Conservation (phyloP, 2,113 vertebrate genomes). For the Dolichotis patagonum region DNA sequence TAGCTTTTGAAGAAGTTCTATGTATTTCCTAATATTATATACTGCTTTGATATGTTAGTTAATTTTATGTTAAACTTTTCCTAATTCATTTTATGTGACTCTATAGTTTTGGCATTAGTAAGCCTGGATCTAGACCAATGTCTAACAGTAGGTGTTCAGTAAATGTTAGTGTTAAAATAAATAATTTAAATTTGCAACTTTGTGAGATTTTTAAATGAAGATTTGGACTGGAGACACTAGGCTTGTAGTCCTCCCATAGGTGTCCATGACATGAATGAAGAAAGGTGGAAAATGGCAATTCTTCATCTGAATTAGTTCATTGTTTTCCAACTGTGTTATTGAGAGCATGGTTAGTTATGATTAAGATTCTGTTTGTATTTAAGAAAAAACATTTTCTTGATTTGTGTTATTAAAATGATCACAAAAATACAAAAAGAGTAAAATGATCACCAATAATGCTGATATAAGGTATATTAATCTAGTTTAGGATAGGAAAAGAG, state of each 20-base stretch:
- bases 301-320: neutral
- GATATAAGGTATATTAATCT: neutral
- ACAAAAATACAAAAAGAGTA: neutral
- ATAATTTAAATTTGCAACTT: neutral
- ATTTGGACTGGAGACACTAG: neutral
- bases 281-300: neutral
- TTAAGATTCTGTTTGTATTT: conserved; percentile 29
- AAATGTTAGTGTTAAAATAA: neutral
- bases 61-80: neutral
- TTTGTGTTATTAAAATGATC: conserved; percentile 6
- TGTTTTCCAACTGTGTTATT: neutral
- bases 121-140: neutral
- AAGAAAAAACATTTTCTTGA: neutral
- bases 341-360: neutral
- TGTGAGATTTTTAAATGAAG: neutral
- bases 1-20: neutral
- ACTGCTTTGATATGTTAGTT: neutral
- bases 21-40: neutral
- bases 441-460: neutral
- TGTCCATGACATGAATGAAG: neutral
- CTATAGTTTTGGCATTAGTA: neutral
- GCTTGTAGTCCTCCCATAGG: neutral
- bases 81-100: neutral
- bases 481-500: neutral
- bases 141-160: neutral